phyloP scores from a whole-genome alignment of 2,797 vertebrate species.

The Esox masquinongy region DNA sequence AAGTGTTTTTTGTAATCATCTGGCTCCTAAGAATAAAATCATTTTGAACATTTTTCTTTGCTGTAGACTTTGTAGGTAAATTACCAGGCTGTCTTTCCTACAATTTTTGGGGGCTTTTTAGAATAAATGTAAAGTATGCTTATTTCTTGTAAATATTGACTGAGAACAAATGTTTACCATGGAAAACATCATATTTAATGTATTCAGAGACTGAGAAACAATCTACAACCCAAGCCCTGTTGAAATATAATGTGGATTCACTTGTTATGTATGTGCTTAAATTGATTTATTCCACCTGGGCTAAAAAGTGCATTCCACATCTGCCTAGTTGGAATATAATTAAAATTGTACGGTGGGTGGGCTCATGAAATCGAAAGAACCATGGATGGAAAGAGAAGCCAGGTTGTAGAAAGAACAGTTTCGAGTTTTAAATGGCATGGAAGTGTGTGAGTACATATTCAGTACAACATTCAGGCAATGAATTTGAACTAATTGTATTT shows the following conservation, averaged over 20 bases:
- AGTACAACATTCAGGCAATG: not conserved
- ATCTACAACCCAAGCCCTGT: conserved; percentile 42
- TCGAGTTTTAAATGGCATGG: conserved; percentile 7
- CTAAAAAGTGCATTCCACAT: conserved; percentile 80
- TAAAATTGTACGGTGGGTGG: conserved; percentile 76
- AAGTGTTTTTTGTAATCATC: not conserved
- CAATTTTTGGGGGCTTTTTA: not conserved
- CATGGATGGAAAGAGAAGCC: conserved; percentile 44
- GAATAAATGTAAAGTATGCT: not conserved
- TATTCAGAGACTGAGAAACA: conserved; percentile 38
- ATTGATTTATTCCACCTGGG: conserved; percentile 82
- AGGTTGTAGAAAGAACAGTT: conserved; percentile 8
- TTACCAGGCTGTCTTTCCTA: not conserved
- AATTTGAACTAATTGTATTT: too few relatives aligned
- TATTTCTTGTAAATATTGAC: not conserved
- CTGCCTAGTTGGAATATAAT: conserved; percentile 80
- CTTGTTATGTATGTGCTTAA: conserved; percentile 69
- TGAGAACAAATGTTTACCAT: conserved; percentile 1
- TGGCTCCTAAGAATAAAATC: not conserved
- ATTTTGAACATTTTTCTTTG: not conserved
- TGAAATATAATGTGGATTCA: conserved; percentile 70
- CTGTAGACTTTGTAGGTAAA: not conserved
- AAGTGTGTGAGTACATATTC: not conserved
- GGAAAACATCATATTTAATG: conserved; percentile 50
- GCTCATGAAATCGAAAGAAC: conserved; percentile 56